A percentile compares a stretch with the other conserved stretches of the same genome.
Evolutionary conservation across 1,140 invertebrate species (phyloP).

Genomic region (Heterodera schachtii): DNA sequence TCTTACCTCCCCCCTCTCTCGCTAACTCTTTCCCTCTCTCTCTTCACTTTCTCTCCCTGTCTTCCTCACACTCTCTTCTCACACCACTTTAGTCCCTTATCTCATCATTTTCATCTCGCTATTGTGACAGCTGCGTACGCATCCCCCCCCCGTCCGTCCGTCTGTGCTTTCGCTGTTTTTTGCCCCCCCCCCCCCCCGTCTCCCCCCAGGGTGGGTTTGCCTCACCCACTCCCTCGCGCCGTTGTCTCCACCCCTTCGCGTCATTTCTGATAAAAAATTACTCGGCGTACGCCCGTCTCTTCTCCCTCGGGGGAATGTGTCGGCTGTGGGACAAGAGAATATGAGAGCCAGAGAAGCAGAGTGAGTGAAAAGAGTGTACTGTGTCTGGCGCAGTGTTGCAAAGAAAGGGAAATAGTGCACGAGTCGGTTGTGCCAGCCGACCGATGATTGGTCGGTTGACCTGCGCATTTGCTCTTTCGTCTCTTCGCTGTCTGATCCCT

Average conservation of each 20-base stretch:
- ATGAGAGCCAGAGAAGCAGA: background rate
- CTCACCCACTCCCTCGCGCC: background rate
- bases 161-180: background rate
- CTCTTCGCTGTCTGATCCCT: background rate
- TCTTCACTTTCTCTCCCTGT: background rate
- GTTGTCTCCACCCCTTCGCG: background rate
- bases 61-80: background rate
- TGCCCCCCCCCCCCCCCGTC: background rate
- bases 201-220: background rate
- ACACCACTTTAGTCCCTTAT: background rate
- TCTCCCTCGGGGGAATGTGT: background rate
- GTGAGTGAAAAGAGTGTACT: background rate
- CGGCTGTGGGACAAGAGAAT: background rate
- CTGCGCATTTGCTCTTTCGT: background rate
- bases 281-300: background rate
- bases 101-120: background rate
- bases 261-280: slow-evolving; percentile 6
- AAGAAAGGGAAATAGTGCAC: background rate
- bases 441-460: background rate
- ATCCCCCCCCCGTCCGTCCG: background rate
- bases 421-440: background rate
- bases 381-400: background rate
- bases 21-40: background rate
- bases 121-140: slow-evolving; percentile 2
- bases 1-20: too few relatives aligned